A percentile compares a stretch with the other conserved stretches of the same genome.
Conservation (phyloP, 2,797 vertebrate species). For the Eulemur coronatus region DNA sequence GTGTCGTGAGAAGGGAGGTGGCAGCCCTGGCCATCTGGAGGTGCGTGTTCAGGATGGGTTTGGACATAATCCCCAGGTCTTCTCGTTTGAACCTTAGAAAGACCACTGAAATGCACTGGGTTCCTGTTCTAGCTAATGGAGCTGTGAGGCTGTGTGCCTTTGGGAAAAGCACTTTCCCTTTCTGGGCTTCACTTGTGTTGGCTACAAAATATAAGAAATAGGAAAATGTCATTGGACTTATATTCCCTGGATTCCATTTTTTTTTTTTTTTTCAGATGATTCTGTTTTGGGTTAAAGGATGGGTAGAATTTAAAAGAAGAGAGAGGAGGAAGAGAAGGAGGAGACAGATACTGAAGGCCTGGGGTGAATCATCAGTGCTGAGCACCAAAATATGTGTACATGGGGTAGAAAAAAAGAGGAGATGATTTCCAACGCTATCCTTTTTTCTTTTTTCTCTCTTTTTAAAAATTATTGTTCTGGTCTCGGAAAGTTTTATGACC, state of each 20-base stretch:
- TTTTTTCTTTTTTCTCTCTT: not conserved
- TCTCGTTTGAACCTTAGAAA: not conserved
- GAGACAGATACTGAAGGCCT: not conserved
- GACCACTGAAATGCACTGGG: not conserved
- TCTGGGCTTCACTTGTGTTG: not conserved
- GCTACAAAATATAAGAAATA: not conserved
- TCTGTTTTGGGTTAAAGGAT: constrained; percentile 22
- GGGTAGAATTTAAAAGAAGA: not conserved
- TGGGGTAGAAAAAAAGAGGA: not conserved
- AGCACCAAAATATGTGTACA: not conserved
- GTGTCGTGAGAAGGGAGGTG: not conserved
- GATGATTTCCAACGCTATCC: not conserved
- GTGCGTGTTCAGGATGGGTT: not conserved
- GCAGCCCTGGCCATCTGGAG: constrained; percentile 45
- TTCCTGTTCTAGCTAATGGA: not conserved
- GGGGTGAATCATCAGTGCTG: not conserved
- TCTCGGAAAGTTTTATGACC: not conserved
- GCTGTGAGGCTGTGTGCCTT: not conserved
- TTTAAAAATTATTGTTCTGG: not conserved
- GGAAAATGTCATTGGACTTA: not conserved
- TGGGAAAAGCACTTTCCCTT: not conserved
- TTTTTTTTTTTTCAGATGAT: not conserved
- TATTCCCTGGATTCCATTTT: not conserved
- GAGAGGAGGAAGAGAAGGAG: not conserved
- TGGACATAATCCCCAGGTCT: not conserved